Evolutionary conservation across 2,888 invertebrate genomes (phyloP), one percentile per base, ranked within the genome.

Genomic region (Torymus texanus): DNA sequence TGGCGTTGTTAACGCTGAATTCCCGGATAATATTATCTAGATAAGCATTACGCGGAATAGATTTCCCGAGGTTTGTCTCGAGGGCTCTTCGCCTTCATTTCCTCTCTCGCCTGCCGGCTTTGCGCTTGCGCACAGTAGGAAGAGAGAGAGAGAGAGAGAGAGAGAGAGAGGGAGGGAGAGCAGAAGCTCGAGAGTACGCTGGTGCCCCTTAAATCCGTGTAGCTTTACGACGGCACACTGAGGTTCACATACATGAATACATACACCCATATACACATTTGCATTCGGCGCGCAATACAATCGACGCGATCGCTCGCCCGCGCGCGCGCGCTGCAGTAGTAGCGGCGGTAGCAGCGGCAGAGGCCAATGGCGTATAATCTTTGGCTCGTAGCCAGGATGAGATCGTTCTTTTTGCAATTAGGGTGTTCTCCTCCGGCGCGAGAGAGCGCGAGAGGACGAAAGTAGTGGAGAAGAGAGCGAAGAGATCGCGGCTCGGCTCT

Each of bases 351-450:
- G 14, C 11, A 5, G 21, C 13, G 24, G 29, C 29, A 5, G n/a
- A n/a, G n/a, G 29, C 29, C 29, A 29, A 29, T 29, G 29, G 29
- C 29, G 29, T 29, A 29, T 72, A 53, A 72, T 58, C 70, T 71
- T 59, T 71, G 70, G 58, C 58, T n/a, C n/a, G 21, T 10, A 10
- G 51, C 59, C 70, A 71, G 51, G 14, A 59, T 16, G 18, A 50
- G 41, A 14, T 59, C 59, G 70, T 71, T 59, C 70, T 71, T 71
- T 71, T 59, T 71, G 70, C 59, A 71, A 71, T 71, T 71, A 71
- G 59, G 51, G 24, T 53, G 53, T 53, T 53, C 29, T 29, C 29
- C 67, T 5, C 24, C 29, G 13, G 56, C 13, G 55, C 56, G 58
- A 41, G 18, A 12, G 18, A 18, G 55, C 14, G 21, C 2, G 21